Base-by-base conservation (phyloP, 2,888 invertebrate species). In the Troides aeacus region DNA sequence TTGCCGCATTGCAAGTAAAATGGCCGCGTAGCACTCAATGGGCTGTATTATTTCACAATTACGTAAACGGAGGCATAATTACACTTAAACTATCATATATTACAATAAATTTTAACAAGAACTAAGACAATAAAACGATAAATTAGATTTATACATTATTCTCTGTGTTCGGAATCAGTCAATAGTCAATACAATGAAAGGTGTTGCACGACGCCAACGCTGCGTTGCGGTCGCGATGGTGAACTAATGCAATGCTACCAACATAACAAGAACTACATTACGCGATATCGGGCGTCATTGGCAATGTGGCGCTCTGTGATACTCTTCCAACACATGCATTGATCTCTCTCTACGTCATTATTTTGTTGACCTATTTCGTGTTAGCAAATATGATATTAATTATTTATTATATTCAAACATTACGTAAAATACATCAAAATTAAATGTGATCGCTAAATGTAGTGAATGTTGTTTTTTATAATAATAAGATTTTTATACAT, bases 151-250 rank as follows among this genome's bases (percentile, higher is more conserved):
- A 94, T 93, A 93, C 93, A 93, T 94, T 93, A 93, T 93, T 92
- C 90, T 89, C 87, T 92, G 93, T 93, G 90, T 92, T 93, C 92
- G 91, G 93, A 93, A 90, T 93, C 93, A 94, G 94, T 94, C 94
- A 94, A 94, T 94, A 94, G 94, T 94, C 94, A 94, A 94, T 94
- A 94, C 94, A 94, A 94, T 94, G 94, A 94, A 94, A 94, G 94
- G 94, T 94, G 94, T 94, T 94, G 93, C 93, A 93, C 93, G 93
- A 93, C 92, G 91, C 92, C 91, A 94, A 93, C 94, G 91, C 93
- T 89, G 76, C 92, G 89, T 82, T 86, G 92, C 90, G 93, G 93
- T 86, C 92, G 92, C 93, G 91, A 93, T 92, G 88, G 89, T 86
- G 89, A 92, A 93, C 93, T 92, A 92, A 89, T 73, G 73, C 88